Evolutionary conservation across 1,140 invertebrate genomes (phyloP).

Genomic region (Neodiprion lecontei): DNA sequence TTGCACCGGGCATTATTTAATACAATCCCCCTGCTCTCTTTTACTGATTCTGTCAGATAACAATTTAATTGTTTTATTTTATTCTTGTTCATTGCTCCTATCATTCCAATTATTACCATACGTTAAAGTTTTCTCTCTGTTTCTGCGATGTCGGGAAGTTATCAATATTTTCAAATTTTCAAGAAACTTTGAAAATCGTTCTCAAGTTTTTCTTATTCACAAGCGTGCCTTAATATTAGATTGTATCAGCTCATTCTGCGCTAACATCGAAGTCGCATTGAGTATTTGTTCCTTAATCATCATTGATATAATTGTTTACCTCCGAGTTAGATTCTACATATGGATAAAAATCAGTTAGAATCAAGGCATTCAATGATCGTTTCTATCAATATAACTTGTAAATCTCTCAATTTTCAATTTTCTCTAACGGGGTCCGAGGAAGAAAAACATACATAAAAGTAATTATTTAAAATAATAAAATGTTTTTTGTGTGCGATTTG

Average conservation of each 20-base stretch:
- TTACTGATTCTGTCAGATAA: neutral
- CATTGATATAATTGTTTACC: neutral
- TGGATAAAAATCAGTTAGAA: neutral
- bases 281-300: neutral
- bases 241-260: neutral
- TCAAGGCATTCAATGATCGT: neutral
- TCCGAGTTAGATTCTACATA: neutral
- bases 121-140: too few relatives aligned
- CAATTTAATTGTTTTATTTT: neutral
- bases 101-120: too few relatives aligned
- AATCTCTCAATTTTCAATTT: neutral
- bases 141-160: too few relatives aligned
- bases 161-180: too few relatives aligned
- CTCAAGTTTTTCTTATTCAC: neutral
- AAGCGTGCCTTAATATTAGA: constrained; percentile 9
- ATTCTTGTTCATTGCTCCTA: too few relatives aligned
- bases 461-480: neutral
- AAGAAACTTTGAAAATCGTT: too few relatives aligned
- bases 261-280: neutral
- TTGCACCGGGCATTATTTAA: too few relatives aligned
- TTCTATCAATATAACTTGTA: neutral
- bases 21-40: neutral
- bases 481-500: neutral
- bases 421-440: neutral
- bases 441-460: neutral